phyloP scores from a whole-genome alignment of 1,140 invertebrate species.

The Pseudomyrmex dendroicus region DNA sequence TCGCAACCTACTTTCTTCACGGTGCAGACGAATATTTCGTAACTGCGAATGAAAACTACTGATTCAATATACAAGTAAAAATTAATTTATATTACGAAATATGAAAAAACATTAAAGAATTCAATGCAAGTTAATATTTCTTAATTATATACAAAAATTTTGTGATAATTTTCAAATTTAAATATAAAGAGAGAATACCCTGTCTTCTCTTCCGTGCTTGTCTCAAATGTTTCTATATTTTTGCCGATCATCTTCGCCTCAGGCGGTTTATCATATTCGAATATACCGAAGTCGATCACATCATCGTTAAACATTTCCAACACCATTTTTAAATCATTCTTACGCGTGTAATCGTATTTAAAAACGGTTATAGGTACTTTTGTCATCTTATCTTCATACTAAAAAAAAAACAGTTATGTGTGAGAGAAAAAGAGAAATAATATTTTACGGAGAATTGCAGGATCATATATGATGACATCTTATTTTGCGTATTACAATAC shows the following conservation, averaged over 20 bases:
- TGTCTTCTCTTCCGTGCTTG: constrained; percentile 76
- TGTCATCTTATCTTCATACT: constrained; percentile 81
- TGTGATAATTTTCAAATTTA: not conserved
- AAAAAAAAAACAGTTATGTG: constrained; percentile 51
- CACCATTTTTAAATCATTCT: constrained; percentile 80
- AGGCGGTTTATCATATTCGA: constrained; percentile 81
- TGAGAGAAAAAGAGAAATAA: no score
- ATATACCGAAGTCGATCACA: constrained; percentile 81
- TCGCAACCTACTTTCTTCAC: constrained; percentile 82
- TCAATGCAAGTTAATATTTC: not conserved
- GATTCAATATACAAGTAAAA: constrained; percentile 1
- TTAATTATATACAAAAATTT: no score
- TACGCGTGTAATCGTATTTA: constrained; percentile 82
- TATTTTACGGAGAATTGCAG: no score
- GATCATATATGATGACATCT: no score
- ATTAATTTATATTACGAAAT: not conserved
- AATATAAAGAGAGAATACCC: constrained; percentile 70
- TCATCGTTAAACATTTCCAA: constrained; percentile 79
- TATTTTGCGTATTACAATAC: constrained; percentile 13
- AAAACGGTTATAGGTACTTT: constrained; percentile 81
- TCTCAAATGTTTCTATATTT: constrained; percentile 80
- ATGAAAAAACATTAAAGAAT: not conserved
- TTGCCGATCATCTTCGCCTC: constrained; percentile 80
- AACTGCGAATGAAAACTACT: constrained; percentile 68
- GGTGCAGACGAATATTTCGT: constrained; percentile 81